phyloP scores from a whole-genome alignment of 2,113 vertebrate genomes.

The Arvicanthis niloticus region DNA sequence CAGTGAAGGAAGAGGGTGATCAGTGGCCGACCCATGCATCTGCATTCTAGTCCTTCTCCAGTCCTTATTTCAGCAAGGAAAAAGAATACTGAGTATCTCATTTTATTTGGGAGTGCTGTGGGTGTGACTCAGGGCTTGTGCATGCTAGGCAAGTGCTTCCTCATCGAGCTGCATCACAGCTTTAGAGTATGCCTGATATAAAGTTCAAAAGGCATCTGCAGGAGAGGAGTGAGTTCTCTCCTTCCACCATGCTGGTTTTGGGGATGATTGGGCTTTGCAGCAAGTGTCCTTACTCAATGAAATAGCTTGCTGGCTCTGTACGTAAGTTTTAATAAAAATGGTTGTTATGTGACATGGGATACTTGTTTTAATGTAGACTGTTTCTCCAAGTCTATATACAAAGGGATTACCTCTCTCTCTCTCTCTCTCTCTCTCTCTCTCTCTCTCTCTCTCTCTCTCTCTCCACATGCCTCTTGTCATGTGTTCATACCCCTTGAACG shows the following conservation, averaged over 20 bases:
- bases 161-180: not conserved
- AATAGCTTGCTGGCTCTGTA: not conserved
- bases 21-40: accelerated
- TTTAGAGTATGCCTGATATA: too few species aligned
- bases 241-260: not conserved
- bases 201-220: not conserved
- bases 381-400: not conserved
- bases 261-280: too few species aligned
- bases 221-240: not conserved
- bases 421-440: too few species aligned
- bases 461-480: too few species aligned
- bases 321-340: not conserved
- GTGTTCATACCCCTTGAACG: not conserved
- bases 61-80: not conserved
- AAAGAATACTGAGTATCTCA: not conserved
- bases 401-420: not conserved
- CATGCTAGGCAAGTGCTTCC: not conserved
- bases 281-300: not conserved
- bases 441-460: too few species aligned
- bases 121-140: not conserved
- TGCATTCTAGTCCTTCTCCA: not conserved
- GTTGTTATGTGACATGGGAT: not conserved
- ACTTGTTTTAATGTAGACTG: not conserved
- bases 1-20: not conserved
- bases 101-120: not conserved